phyloP scores from a whole-genome alignment of 2,113 vertebrate species.

The Leptobrachium ailaonicum region DNA sequence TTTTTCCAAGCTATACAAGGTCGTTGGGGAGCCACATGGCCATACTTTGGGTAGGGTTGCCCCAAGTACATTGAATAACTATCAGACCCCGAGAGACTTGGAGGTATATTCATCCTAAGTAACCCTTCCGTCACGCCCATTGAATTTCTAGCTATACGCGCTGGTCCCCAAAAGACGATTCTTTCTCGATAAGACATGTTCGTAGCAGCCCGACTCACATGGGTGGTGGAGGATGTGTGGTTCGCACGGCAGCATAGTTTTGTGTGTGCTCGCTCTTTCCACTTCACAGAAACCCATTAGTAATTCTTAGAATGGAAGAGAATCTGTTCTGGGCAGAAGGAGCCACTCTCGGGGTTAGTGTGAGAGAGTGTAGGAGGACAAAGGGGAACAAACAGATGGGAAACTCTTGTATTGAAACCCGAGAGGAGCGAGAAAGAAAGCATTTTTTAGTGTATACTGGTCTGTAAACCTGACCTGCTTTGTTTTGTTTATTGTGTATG shows the following conservation, averaged over 20 bases:
- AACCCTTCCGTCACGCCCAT: too few relatives aligned
- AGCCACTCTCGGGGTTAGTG: background rate
- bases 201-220: background rate
- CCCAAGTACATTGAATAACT: too few relatives aligned
- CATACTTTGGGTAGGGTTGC: too few relatives aligned
- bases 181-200: too few relatives aligned
- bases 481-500: conserved; percentile 27
- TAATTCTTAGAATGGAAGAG: conserved; percentile 21
- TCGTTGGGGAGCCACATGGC: too few relatives aligned
- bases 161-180: too few relatives aligned
- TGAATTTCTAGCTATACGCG: too few relatives aligned
- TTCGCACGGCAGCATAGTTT: background rate
- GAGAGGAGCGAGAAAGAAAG: background rate
- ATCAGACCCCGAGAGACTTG: too few relatives aligned
- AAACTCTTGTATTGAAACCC: conserved; percentile 4
- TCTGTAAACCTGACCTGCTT: conserved; percentile 17
- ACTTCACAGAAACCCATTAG: background rate
- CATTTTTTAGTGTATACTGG: background rate
- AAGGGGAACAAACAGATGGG: conserved; percentile 5
- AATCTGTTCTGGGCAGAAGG: background rate
- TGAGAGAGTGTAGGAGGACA: conserved; percentile 20
- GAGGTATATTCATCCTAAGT: too few relatives aligned
- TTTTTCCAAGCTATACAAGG: too few relatives aligned
- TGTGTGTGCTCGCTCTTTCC: conserved; percentile 3
- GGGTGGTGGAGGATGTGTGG: background rate